Conservation (phyloP, 2,888 invertebrate species). For the Tinea pellionella region DNA sequence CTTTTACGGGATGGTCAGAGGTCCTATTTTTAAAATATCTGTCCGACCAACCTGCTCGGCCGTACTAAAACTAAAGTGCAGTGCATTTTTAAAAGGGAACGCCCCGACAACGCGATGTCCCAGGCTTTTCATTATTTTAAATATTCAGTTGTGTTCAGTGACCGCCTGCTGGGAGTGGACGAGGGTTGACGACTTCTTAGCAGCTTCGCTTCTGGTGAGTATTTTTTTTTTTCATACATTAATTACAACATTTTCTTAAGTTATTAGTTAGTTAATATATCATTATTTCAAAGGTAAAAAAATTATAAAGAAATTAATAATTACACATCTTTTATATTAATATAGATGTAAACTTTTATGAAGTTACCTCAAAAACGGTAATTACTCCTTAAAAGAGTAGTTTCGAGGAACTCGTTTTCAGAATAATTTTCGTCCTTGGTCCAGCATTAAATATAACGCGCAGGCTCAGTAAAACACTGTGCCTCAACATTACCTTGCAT, state of each 20-base stretch:
- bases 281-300: not conserved
- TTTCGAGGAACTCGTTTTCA: slow-evolving; percentile 59
- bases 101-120: slow-evolving; percentile 42
- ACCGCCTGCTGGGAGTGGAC: slow-evolving; percentile 17
- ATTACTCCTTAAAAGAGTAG: slow-evolving; percentile 59
- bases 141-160: slow-evolving; percentile 49
- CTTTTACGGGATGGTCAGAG: slow-evolving; percentile 7
- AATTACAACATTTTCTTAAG: not conserved
- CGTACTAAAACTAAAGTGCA: slow-evolving; percentile 60
- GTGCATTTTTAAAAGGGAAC: slow-evolving; percentile 67
- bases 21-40: slow-evolving; percentile 30
- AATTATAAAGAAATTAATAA: not conserved
- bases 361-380: slow-evolving; percentile 22
- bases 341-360: not conserved
- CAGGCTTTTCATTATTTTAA: slow-evolving; percentile 62
- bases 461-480: slow-evolving; percentile 22
- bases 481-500: slow-evolving; percentile 36
- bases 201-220: no score
- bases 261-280: no score
- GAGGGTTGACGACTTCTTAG: not conserved
- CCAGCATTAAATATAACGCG: slow-evolving; percentile 52
- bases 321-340: not conserved
- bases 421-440: slow-evolving; percentile 61
- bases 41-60: slow-evolving; percentile 60
- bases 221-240: not conserved